These are phyloP conservation scores for Cheilosia impressa DNA, from an alignment of 2,888 invertebrate species.

Conservation along the genomic window DNA sequence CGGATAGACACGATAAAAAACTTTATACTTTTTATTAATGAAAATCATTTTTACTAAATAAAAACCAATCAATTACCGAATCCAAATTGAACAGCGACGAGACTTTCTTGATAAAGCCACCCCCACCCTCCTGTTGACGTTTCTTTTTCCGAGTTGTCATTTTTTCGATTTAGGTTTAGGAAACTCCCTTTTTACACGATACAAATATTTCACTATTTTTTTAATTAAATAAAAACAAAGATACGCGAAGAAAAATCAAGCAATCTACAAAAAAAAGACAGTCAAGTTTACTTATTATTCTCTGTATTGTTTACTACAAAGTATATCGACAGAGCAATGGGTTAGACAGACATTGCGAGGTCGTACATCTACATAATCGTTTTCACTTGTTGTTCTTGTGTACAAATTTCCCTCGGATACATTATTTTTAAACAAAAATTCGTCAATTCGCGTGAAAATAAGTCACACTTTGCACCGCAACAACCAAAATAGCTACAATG, in stretches of 20 bases:
- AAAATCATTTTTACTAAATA: constrained; percentile 45
- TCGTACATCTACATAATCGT: constrained; percentile 49
- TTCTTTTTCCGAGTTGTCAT: constrained; percentile 89
- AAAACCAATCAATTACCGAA: constrained; percentile 85
- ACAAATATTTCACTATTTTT: constrained; percentile 1
- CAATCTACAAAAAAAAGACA: constrained; percentile 10
- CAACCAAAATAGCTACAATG: constrained; percentile 69
- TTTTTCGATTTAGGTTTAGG: constrained; percentile 20
- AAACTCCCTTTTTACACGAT: constrained; percentile 20
- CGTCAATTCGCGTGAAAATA: constrained; percentile 26
- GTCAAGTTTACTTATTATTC: constrained; percentile 25
- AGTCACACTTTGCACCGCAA: constrained; percentile 59
- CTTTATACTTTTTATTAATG: constrained; percentile 27
- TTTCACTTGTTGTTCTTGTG: constrained; percentile 37
- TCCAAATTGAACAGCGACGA: constrained; percentile 94
- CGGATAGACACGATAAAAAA: constrained; percentile 4
- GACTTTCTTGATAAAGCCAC: constrained; percentile 93
- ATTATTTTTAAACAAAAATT: constrained; percentile 37
- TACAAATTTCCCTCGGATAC: constrained; percentile 26
- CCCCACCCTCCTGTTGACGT: constrained; percentile 86
- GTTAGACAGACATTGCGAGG: constrained; percentile 49
- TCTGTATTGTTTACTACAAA: constrained; percentile 48
- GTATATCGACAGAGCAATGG: constrained; percentile 30
- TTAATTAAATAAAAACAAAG: constrained; percentile 8
- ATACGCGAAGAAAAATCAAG: constrained; percentile 34